phyloP scores from a whole-genome alignment of 30 jellyfish, hydroid and myxozoan species.

The Phacellophora camtschatica region DNA sequence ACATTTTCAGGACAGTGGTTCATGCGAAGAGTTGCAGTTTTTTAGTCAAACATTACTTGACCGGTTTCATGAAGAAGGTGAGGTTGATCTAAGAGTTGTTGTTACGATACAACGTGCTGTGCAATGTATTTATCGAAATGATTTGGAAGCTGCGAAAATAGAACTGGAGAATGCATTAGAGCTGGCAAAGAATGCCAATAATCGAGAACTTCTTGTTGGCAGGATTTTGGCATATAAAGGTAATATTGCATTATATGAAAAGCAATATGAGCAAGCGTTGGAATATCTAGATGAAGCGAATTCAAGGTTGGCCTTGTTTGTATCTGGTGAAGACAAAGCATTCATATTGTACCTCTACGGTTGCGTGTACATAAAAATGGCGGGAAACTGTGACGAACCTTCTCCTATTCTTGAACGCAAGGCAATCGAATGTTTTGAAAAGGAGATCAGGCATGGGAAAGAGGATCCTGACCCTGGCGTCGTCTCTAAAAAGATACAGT shows the following conservation, averaged over 20 bases:
- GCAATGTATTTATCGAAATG: neutral
- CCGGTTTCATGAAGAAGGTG: neutral
- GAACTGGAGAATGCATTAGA: constrained; percentile 10
- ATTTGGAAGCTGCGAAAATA: neutral
- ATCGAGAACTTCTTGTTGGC: neutral
- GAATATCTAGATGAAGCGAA: constrained; percentile 5
- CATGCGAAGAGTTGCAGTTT: neutral
- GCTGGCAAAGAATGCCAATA: constrained; percentile 1
- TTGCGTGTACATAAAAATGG: constrained; percentile 1
- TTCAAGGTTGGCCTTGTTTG: neutral
- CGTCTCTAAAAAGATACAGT: neutral
- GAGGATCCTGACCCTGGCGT: neutral
- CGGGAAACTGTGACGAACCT: neutral
- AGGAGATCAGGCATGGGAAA: neutral
- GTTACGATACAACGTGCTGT: neutral
- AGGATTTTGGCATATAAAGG: neutral
- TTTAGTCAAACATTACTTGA: neutral
- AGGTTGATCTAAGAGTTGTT: constrained; percentile 21
- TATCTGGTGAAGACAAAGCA: constrained; percentile 15
- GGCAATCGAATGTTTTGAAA: constrained; percentile 27
- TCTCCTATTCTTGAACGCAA: neutral
- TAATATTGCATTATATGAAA: neutral
- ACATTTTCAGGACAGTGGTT: constrained; percentile 17
- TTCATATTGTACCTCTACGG: constrained; percentile 6
- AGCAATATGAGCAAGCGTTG: constrained; percentile 13